phyloP scores from a whole-genome alignment of 2,113 vertebrate genomes.

The Austrofundulus limnaeus region DNA sequence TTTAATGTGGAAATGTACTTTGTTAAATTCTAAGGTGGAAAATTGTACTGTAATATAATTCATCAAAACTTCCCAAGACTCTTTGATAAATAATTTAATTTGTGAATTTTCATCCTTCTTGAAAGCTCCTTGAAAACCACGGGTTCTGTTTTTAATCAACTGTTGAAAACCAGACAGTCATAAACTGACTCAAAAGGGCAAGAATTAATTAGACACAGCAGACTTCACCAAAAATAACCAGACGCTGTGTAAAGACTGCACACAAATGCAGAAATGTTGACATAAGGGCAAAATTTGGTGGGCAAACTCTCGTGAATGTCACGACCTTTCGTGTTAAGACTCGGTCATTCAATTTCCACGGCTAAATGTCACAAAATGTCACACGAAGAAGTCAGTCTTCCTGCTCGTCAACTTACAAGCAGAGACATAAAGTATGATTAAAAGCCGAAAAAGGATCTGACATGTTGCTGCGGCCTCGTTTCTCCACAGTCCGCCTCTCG shows the following conservation, averaged over 20 bases:
- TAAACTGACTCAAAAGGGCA: constrained; percentile 18
- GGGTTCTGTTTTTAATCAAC: not conserved
- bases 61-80: not conserved
- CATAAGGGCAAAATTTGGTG: constrained; percentile 40
- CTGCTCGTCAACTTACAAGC: constrained; percentile 24
- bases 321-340: constrained; percentile 68
- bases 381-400: constrained; percentile 44
- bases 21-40: too few species aligned
- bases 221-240: constrained; percentile 14
- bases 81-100: not conserved
- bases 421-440: constrained; percentile 39
- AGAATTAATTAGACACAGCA: constrained; percentile 20
- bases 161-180: constrained; percentile 11
- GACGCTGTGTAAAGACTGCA: constrained; percentile 1
- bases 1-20: too few species aligned
- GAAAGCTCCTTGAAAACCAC: not conserved
- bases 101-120: not conserved
- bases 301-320: constrained; percentile 41
- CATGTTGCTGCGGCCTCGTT: not conserved
- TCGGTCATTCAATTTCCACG: constrained; percentile 54
- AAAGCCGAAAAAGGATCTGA: constrained; percentile 13
- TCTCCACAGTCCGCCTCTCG: constrained; percentile 4
- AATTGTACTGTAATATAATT: too few species aligned
- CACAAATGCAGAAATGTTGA: constrained; percentile 37
- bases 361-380: constrained; percentile 78